Conservation (phyloP, 2,113 vertebrate species). For the Tympanuchus pallidicinctus region DNA sequence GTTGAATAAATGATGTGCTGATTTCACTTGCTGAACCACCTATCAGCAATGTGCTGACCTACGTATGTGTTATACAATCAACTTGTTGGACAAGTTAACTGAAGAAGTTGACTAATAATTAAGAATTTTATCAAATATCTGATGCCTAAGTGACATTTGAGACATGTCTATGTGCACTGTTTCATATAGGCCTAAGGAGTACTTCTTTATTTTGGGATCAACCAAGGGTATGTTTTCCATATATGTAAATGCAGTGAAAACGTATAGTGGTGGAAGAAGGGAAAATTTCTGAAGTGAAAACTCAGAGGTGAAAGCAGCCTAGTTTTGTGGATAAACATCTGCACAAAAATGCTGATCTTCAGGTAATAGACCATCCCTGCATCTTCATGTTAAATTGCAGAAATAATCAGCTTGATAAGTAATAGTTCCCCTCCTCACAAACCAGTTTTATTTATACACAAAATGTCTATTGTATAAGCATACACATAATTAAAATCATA, state of each 20-base stretch:
- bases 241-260: background rate
- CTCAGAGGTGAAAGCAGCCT: background rate
- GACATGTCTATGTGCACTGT: background rate
- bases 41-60: background rate
- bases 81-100: background rate
- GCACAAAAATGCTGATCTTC: background rate
- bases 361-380: background rate
- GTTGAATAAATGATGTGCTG: background rate
- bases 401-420: background rate
- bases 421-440: background rate
- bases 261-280: background rate
- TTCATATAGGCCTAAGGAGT: background rate
- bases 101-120: background rate
- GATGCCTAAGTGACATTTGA: background rate
- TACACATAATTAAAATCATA: background rate
- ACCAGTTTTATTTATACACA: background rate
- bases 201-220: background rate
- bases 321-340: background rate
- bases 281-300: background rate
- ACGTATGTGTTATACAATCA: background rate
- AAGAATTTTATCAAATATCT: background rate
- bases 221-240: background rate
- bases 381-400: background rate
- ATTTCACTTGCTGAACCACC: background rate
- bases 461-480: background rate